Percentiles rank a stretch among this genome's conserved stretches.
Evolutionary conservation across 2,888 invertebrate genomes (phyloP).

Genomic region (Crioceris asparagi): DNA sequence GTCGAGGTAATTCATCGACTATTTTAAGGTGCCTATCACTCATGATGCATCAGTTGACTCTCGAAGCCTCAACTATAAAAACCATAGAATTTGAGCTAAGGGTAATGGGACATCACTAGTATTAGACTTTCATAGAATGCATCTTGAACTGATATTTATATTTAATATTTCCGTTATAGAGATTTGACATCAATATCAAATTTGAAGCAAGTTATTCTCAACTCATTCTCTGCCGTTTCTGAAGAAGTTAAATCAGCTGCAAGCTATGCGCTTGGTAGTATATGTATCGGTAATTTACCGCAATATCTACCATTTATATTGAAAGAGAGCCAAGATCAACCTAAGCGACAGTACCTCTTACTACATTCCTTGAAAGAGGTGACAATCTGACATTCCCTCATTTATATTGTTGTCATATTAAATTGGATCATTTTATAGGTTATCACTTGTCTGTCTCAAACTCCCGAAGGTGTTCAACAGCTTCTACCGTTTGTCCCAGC

Average conservation of each 20-base stretch:
- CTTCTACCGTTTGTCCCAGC: slow-evolving; percentile 72
- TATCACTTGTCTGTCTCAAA: slow-evolving; percentile 71
- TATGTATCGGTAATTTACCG: slow-evolving; percentile 90
- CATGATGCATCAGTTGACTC: too few species aligned
- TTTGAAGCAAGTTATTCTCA: slow-evolving; percentile 67
- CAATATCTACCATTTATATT: slow-evolving; percentile 91
- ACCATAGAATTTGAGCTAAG: too few species aligned
- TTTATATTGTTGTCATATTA: neutral
- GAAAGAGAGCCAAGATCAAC: slow-evolving; percentile 86
- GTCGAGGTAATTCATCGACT: too few species aligned
- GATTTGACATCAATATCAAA: slow-evolving; percentile 68
- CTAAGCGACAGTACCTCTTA: slow-evolving; percentile 89
- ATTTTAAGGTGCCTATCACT: too few species aligned
- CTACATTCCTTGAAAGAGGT: slow-evolving; percentile 97
- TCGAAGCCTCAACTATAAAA: too few species aligned
- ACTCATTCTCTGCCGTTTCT: slow-evolving; percentile 80
- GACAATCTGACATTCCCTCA: too few species aligned
- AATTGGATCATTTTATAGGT: slow-evolving; percentile 44
- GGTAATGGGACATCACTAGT: too few species aligned
- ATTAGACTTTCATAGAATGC: too few species aligned
- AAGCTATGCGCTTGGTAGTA: slow-evolving; percentile 90
- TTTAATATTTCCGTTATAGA: slow-evolving; percentile 41
- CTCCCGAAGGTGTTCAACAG: slow-evolving; percentile 61
- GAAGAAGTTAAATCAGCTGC: slow-evolving; percentile 98
- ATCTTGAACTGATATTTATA: too few species aligned